phyloP scores from a whole-genome alignment of 2,113 vertebrate species.

The Odobenus rosmarus region DNA sequence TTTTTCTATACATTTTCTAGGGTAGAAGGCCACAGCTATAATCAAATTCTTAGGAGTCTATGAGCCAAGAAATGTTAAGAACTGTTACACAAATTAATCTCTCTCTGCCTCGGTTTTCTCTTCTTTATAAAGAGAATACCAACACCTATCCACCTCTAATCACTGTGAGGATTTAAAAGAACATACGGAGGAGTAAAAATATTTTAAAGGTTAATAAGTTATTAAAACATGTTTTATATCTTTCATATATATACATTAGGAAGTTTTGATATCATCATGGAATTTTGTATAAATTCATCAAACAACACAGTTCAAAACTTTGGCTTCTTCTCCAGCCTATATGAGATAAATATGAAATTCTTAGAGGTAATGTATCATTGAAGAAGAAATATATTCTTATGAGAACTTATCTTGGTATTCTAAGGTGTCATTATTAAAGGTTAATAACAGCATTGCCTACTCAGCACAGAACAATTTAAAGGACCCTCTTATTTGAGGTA shows the following conservation, averaged over 20 bases:
- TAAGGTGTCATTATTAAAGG: not conserved
- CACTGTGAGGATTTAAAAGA: not conserved
- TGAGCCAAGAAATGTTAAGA: not conserved
- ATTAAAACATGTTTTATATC: not conserved
- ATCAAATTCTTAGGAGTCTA: not conserved
- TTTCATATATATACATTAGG: not conserved
- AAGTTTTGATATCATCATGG: not conserved
- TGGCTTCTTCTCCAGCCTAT: not conserved
- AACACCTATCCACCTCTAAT: not conserved
- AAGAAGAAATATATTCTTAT: not conserved
- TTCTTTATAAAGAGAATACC: not conserved
- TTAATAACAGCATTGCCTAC: not conserved
- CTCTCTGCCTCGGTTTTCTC: not conserved
- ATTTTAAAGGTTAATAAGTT: not conserved
- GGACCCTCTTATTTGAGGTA: not conserved
- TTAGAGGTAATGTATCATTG: not conserved
- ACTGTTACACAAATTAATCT: not conserved
- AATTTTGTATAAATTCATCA: not conserved
- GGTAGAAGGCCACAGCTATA: not conserved
- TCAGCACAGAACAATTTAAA: not conserved
- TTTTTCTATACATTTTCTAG: not conserved
- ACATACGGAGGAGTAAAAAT: not conserved
- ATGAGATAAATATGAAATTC: not conserved
- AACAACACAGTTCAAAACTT: not conserved
- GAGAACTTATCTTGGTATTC: not conserved